phyloP scores from a whole-genome alignment of 2,888 invertebrate genomes.

The Epirrhoe alternata region DNA sequence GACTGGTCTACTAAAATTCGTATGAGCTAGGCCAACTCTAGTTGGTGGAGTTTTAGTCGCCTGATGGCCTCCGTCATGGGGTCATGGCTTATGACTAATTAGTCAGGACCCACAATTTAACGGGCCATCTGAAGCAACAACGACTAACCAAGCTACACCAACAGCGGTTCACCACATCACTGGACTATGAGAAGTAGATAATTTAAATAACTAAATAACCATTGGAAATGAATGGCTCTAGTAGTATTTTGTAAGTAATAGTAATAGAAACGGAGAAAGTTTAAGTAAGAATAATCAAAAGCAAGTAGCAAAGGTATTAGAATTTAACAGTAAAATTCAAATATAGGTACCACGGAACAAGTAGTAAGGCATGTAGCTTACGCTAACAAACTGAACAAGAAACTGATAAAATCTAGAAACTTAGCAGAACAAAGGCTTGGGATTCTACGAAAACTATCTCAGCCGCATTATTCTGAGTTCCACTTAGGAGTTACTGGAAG shows the following conservation, averaged over 20 bases:
- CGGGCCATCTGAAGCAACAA: too few species aligned
- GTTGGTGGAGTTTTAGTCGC: too few species aligned
- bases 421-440: slow-evolving; percentile 37
- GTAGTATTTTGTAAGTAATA: too few species aligned
- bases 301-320: neutral
- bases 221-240: too few species aligned
- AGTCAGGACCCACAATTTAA: too few species aligned
- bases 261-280: neutral
- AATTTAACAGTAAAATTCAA: slow-evolving; percentile 12
- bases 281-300: neutral
- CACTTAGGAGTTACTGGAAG: slow-evolving; percentile 33
- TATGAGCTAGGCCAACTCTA: too few species aligned
- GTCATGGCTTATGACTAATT: too few species aligned
- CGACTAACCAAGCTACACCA: too few species aligned
- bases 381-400: slow-evolving; percentile 20
- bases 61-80: too few species aligned
- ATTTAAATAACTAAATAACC: too few species aligned
- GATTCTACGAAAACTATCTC: slow-evolving; percentile 43
- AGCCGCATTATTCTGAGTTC: slow-evolving; percentile 43
- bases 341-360: neutral
- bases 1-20: slow-evolving; percentile 1
- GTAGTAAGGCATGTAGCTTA: slow-evolving; percentile 10
- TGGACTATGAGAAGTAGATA: too few species aligned
- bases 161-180: too few species aligned
- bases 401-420: slow-evolving; percentile 36